Conservation (phyloP, 2,797 vertebrate genomes). For the Etheostoma nigrum region DNA sequence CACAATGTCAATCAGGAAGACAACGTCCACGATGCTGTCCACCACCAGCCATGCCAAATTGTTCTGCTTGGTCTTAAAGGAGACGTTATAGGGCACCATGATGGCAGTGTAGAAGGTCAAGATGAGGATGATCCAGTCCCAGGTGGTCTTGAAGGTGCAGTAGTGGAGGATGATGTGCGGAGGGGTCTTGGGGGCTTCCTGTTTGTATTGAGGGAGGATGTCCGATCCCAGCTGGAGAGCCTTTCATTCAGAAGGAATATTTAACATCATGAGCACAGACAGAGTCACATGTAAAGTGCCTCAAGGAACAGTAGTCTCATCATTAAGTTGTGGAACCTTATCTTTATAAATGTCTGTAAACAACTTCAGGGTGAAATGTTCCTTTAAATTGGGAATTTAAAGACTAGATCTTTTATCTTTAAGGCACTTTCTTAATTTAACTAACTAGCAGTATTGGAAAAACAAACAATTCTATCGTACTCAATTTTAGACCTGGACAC, state of each 20-base stretch:
- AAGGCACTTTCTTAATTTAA: background rate
- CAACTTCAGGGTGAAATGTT: background rate
- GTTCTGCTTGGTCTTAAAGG: slow-evolving; percentile 97
- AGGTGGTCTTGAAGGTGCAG: slow-evolving; percentile 98
- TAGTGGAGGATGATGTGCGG: slow-evolving; percentile 99
- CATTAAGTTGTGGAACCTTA: background rate
- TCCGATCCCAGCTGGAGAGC: slow-evolving; percentile 97
- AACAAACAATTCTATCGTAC: background rate
- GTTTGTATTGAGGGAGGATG: slow-evolving; percentile 98
- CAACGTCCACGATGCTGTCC: slow-evolving; percentile 96
- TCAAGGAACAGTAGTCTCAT: background rate
- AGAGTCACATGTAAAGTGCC: background rate
- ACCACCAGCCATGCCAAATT: slow-evolving; percentile 96
- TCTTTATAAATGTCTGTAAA: background rate
- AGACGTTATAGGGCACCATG: slow-evolving; percentile 99
- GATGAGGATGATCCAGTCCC: slow-evolving; percentile 99
- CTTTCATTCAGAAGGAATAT: slow-evolving; percentile 73
- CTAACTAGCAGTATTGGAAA: background rate
- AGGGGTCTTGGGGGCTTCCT: slow-evolving; percentile 98
- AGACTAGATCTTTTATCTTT: background rate
- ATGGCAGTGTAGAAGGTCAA: slow-evolving; percentile 99
- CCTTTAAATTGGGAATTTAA: background rate
- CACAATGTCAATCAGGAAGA: slow-evolving; percentile 97
- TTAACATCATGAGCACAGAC: slow-evolving; percentile 6
- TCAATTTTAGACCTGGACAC: background rate